Percentiles rank a stretch among this genome's conserved stretches.
Conservation (phyloP, 1,140 invertebrate species). For the Phymastichus coffea region DNA sequence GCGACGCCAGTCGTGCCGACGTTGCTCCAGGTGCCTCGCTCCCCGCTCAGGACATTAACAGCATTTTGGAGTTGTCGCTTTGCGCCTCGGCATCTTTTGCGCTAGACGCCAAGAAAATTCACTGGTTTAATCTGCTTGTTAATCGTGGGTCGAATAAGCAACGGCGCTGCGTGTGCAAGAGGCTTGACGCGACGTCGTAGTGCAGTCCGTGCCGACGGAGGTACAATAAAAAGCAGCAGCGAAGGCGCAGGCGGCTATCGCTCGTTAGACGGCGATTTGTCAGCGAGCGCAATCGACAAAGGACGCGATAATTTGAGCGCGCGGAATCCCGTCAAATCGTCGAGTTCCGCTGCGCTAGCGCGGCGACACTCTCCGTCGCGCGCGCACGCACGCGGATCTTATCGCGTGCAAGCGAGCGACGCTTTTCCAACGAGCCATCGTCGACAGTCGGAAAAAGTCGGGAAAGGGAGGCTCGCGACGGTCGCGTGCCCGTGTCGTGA, state of each 20-base stretch:
- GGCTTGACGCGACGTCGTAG: not conserved
- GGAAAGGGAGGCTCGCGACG: no score
- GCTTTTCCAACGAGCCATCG: not conserved
- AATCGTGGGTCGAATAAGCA: no score
- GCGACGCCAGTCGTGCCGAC: not conserved
- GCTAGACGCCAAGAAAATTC: no score
- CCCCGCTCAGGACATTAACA: not conserved
- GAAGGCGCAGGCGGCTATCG: not conserved
- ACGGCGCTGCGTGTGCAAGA: no score
- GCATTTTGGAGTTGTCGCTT: not conserved
- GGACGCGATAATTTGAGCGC: not conserved
- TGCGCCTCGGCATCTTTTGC: constrained; percentile 4
- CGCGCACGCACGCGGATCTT: not conserved
- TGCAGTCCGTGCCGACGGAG: no score
- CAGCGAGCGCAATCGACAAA: not conserved
- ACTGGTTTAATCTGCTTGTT: no score
- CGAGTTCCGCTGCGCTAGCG: constrained; percentile 14
- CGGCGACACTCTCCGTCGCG: not conserved
- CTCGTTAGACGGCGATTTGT: no score
- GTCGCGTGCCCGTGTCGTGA: no score
- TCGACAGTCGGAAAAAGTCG: not conserved
- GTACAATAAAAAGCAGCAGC: not conserved
- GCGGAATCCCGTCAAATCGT: constrained; percentile 18
- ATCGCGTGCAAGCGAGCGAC: not conserved
- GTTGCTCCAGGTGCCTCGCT: no score